Base-by-base conservation (phyloP, 35 echinoderm and acorn worm species). In the Ophioderma brevispina region DNA sequence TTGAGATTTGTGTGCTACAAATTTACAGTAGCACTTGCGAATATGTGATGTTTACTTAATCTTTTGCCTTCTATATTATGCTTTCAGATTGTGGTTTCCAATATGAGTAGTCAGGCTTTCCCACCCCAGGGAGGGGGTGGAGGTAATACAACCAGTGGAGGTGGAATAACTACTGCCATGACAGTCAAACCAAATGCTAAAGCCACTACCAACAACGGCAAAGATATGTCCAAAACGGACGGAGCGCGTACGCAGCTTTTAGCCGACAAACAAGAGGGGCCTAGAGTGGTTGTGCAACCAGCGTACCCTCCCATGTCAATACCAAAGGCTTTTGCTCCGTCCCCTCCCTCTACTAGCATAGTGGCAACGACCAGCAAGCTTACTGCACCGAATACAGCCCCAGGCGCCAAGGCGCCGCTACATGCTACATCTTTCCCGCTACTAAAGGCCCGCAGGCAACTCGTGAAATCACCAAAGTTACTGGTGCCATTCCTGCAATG, bases 281-380 rank as follows among this genome's bases (percentile, higher is more conserved):
- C 90, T 0, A 91, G 84, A 78, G 90, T 91, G 8, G 76, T 91
- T 6, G 90, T 91, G 13, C 90, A 91, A 76, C 90, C 90, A 32
- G 90, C 84, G 40, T 76, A 91, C 31, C 90, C 90, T 17, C 90
- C 90, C 14, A 80, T 91, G 30, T 75, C 80, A 31, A 91, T 81
- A 1, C 43, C 82, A 14, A 82, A 78, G 32, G 40, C 82, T 17
- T n/a, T 91, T 11, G 21, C 50, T 31, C 63, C 82, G 3, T 85
- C 38, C 35, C 38, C 82, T 32, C 37, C 42, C 37, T 70, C 78
- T 34, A 82, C 33, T 8, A 55, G 37, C 14, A 37, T 31, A 1
- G 59, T 36, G 14, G 52, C 64, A 76, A 39, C 33, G 1, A 46
- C 41, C 4, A 46, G 41, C 41, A 70, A 70, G 59, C 1, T 70